phyloP scores from a whole-genome alignment of 2,797 vertebrate species.

The Limosa lapponica region DNA sequence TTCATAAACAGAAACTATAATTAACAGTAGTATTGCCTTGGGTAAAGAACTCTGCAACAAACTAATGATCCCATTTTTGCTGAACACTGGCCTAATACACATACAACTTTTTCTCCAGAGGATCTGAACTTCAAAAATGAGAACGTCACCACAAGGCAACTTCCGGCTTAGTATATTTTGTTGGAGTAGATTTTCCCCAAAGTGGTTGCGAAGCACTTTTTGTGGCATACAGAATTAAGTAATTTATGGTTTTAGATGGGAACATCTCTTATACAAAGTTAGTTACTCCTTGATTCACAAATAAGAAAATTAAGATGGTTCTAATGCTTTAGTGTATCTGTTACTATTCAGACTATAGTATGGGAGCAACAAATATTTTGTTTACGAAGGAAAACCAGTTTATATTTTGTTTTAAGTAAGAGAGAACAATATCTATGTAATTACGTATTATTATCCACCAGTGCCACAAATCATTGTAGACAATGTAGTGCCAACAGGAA shows the following conservation, averaged over 20 bases:
- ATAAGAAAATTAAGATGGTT: neutral
- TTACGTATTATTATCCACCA: neutral
- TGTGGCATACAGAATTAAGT: neutral
- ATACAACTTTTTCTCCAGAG: neutral
- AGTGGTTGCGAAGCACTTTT: neutral
- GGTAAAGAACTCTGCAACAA: neutral
- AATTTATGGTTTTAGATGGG: neutral
- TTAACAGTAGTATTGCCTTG: neutral
- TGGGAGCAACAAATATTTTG: neutral
- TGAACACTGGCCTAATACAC: neutral
- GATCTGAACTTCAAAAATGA: neutral
- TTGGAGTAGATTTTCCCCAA: neutral
- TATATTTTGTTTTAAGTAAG: neutral
- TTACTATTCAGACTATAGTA: neutral
- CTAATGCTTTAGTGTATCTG: neutral
- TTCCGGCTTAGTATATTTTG: neutral
- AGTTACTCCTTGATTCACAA: neutral
- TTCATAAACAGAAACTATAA: neutral
- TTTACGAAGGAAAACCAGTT: neutral
- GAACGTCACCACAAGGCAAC: neutral
- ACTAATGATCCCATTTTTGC: neutral
- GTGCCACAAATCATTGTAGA: neutral
- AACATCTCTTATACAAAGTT: neutral
- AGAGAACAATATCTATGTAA: neutral
- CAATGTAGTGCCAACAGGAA: neutral